These are phyloP conservation scores for Villa cingulata DNA, from an alignment of 2,888 invertebrate genomes.

Conservation along the genomic window DNA sequence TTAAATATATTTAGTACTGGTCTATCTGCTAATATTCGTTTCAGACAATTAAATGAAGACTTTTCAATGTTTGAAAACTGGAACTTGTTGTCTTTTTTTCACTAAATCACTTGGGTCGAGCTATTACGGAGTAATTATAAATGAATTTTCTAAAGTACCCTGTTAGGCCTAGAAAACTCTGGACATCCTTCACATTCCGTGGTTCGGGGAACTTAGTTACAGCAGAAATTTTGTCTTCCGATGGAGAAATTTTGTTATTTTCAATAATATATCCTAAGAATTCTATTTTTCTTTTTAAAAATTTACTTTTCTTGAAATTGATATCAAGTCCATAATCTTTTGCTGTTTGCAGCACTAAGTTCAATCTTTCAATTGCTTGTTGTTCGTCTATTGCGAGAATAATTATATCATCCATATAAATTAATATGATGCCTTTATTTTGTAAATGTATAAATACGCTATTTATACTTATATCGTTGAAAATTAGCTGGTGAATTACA, in stretches of 20 bases:
- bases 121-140: constrained; percentile 1
- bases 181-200: neutral
- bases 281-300: constrained; percentile 10
- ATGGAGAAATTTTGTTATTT: constrained; percentile 1
- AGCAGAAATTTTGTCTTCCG: constrained; percentile 3
- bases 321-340: constrained; percentile 10
- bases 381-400: constrained; percentile 7
- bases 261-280: constrained; percentile 9
- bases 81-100: constrained; percentile 3
- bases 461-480: constrained; percentile 15
- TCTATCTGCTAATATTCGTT: constrained; percentile 4
- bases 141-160: constrained; percentile 3
- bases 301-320: constrained; percentile 16
- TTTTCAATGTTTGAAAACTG: constrained; percentile 19
- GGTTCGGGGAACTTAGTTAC: constrained; percentile 6
- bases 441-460: constrained; percentile 11
- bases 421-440: constrained; percentile 6
- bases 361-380: constrained; percentile 5
- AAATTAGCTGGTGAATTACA: constrained; percentile 18
- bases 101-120: constrained; percentile 1
- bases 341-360: constrained; percentile 3
- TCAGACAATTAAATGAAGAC: no score
- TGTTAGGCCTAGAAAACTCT: constrained; percentile 13
- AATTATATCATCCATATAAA: constrained; percentile 19
- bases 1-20: constrained; percentile 20